Conservation (phyloP, 2,113 vertebrate species). For the Procavia capensis region DNA sequence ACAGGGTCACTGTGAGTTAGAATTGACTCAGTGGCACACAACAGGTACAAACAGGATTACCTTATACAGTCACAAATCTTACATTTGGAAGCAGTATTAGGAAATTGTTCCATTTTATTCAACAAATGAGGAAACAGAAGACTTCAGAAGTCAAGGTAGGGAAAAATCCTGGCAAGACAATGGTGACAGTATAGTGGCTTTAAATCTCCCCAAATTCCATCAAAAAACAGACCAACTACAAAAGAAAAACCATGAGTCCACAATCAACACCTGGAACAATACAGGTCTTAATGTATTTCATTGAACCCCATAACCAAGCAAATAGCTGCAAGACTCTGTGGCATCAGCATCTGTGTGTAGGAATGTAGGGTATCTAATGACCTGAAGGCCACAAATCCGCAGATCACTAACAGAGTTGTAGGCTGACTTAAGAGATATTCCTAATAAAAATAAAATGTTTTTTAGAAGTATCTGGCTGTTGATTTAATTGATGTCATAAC, state of each 20-base stretch:
- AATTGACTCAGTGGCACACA: not conserved
- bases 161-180: not conserved
- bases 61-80: not conserved
- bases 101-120: not conserved
- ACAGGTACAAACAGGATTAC: not conserved
- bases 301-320: not conserved
- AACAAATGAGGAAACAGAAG: not conserved
- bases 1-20: not conserved
- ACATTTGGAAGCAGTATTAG: not conserved
- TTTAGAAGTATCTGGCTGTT: not conserved
- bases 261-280: not conserved
- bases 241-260: not conserved
- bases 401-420: not conserved
- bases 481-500: not conserved
- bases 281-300: not conserved
- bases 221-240: not conserved
- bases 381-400: not conserved
- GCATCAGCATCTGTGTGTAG: too few relatives aligned
- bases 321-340: not conserved
- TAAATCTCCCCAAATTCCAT: constrained; percentile 17
- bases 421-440: not conserved
- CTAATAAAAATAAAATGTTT: not conserved
- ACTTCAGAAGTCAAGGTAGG: not conserved
- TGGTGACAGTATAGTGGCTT: not conserved
- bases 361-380: not conserved